phyloP scores from a whole-genome alignment of 64 coral and sea anemone species.

The Catalaphyllia jardinei region DNA sequence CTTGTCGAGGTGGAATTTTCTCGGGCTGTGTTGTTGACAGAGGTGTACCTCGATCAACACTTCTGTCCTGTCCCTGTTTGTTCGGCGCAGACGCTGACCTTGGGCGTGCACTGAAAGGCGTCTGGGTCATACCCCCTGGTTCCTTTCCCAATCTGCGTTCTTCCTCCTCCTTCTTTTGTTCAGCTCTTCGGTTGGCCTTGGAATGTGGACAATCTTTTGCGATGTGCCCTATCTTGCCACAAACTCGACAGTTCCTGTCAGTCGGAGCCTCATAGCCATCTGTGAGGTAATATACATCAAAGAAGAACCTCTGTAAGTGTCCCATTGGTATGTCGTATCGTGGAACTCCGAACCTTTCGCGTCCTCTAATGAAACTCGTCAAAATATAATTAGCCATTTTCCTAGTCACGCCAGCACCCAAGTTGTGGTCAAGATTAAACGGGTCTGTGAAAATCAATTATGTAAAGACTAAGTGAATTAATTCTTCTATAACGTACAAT shows the following conservation, averaged over 20 bases:
- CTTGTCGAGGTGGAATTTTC: not conserved
- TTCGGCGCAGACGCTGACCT: conserved; percentile 26
- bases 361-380: conserved; percentile 60
- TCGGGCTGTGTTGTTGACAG: not conserved
- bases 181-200: conserved; percentile 68
- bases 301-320: conserved; percentile 45
- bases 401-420: conserved; percentile 75
- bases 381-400: conserved; percentile 78
- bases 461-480: no score
- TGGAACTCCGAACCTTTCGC: conserved; percentile 75
- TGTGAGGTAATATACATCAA: conserved; percentile 50
- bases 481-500: no score
- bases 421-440: conserved; percentile 86
- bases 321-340: not conserved
- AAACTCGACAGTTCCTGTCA: conserved; percentile 77
- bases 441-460: conserved; percentile 52
- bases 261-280: conserved; percentile 67
- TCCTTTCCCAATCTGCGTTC: conserved; percentile 10
- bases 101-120: conserved; percentile 13
- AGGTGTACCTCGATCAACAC: not conserved
- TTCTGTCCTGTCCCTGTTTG: not conserved
- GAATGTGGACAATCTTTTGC: conserved; percentile 80
- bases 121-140: conserved; percentile 17
- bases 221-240: conserved; percentile 76
- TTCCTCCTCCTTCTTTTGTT: conserved; percentile 56